These are phyloP conservation scores for Galeruca laticollis DNA, from an alignment of 2,888 invertebrate genomes.

Conservation along the genomic window DNA sequence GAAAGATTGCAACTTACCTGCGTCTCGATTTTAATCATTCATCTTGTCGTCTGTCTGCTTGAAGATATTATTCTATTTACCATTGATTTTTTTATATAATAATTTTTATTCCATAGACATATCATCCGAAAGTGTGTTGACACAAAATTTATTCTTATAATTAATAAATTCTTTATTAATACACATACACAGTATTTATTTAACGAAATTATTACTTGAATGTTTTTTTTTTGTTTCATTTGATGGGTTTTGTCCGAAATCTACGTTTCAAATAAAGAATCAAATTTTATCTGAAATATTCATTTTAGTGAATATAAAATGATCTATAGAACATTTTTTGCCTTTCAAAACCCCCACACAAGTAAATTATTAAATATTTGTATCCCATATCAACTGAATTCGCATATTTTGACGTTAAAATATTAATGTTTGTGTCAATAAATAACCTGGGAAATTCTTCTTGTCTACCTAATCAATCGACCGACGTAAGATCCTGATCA, in stretches of 20 bases:
- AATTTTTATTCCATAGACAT: slow-evolving; percentile 14
- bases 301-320: no score
- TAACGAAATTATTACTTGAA: background rate
- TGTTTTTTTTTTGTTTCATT: background rate
- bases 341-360: no score
- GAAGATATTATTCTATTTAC: slow-evolving; percentile 62
- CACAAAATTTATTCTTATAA: slow-evolving; percentile 2
- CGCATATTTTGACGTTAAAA: no score
- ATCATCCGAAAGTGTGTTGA: slow-evolving; percentile 1
- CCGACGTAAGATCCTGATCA: no score
- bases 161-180: background rate
- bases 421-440: no score
- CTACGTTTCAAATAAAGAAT: no score
- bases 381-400: no score
- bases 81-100: slow-evolving; percentile 53
- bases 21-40: slow-evolving; percentile 60
- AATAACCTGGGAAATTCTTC: no score
- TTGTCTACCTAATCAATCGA: no score
- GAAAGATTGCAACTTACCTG: slow-evolving; percentile 57
- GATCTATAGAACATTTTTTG: no score
- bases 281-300: no score
- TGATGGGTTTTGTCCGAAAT: background rate
- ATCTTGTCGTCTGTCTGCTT: slow-evolving; percentile 60
- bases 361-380: no score
- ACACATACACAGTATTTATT: background rate